Base-by-base conservation (phyloP, 2,797 vertebrate species). In the Halcyon smyrnensis region DNA sequence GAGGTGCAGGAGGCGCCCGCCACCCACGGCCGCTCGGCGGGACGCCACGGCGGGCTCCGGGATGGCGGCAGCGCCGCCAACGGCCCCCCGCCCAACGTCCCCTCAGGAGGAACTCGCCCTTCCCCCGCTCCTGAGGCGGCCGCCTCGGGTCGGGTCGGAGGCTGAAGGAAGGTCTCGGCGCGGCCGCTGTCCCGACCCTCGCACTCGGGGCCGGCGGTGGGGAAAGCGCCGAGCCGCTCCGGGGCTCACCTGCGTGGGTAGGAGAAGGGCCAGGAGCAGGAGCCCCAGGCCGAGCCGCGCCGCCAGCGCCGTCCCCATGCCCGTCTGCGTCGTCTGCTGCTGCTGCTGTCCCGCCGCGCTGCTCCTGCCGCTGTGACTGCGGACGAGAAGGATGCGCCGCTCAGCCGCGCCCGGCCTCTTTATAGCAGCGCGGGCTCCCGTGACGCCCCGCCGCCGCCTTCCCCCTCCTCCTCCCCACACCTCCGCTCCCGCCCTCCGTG, bases 181-280 rank as follows among this genome's bases (percentile, higher is more conserved):
- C 3, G 15, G 37, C 87, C 15, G 30, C 59, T 34, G 59, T 53
- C 59, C 56, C n/a, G 32, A 4, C 50, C 15, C 60, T 17, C 48
- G 3, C 65, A 5, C 23, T 15, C 48, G 13, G 18, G 18, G 34
- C 27, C 27, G 48, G 68, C 39, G 23, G 50, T 2, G 39, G 32
- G 51, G 36, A 21, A 64, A 34, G 45, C 27, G 41, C 27, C 60
- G 46, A 41, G 56, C 51, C 18, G 28, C 45, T 21, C 20, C 77
- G 20, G 12, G 50, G 48, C 98, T 98, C 97, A 98, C 98, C 98
- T 98, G 98, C 71, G 97, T 83, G 87, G 98, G 98, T 28, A 98
- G 80, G 77, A 98, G 92, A 21, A 98, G 95, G 6, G 98, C 97
- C 68, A 98, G 94, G 41, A 98, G 96, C 97, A 98, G 78, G 62